Base-by-base conservation (phyloP, 2,113 vertebrate species). In the Tinamus guttatus region DNA sequence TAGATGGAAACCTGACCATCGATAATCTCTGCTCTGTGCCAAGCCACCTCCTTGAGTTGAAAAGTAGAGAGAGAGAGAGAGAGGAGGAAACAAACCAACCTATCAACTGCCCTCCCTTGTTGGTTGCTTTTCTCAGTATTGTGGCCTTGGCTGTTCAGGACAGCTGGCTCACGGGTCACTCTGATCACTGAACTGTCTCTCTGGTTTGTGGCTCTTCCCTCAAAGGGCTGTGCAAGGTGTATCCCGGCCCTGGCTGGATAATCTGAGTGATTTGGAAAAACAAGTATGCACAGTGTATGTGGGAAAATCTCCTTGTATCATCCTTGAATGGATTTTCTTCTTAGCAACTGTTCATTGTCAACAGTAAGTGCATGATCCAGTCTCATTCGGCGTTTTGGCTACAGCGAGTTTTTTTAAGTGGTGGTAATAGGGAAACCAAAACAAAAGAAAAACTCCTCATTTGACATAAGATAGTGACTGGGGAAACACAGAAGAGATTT, bases 151-250 rank as follows among this genome's bases (percentile, higher is more conserved):
- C 90, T 86, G 73, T 40, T 68, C 77, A 76, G 63, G 85, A 79
- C 34, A 79, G 69, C 11, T 88, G 83, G 85, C 88, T 86, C 85
- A 87, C 86, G 94, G 73, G 52, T 89, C 88, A 51, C 70, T 65
- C 63, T 81, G 41, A 0, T 90, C 54, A 27, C 70, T 75, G 34
- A 32, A 11, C 69, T 67, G 15, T 65, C 8, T 14, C 43, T 86
- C 81, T 82, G 80, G 49, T 59, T 81, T 32, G 49, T 92, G 93
- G 94, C 95, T 96, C 86, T 94, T 90, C 60, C 79, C 30, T 62
- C 4, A 0, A 87, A 79, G 90, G 95, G 41, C 74, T 75, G 3
- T 45, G 88, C 13, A 32, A 89, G 65, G 62, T 79, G 62, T 28
- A 68, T 88, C 76, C 64, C 1, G 1, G 62, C 74, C 79, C 52